These are phyloP conservation scores for Actinemys pallida DNA, from an alignment of 2,113 vertebrate species.

Conservation along the genomic window DNA sequence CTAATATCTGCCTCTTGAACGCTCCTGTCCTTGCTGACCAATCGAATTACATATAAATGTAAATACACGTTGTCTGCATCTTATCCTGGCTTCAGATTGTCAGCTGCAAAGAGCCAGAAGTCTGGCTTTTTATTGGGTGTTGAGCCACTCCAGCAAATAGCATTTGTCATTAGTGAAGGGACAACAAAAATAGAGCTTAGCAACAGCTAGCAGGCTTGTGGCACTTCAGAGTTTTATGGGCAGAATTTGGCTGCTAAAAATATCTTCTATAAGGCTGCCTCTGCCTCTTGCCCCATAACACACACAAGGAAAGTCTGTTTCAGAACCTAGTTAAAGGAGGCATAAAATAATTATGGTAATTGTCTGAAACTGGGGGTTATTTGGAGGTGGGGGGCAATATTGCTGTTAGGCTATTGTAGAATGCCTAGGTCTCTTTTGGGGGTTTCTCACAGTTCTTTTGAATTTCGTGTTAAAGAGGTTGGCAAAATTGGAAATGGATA, in stretches of 20 bases:
- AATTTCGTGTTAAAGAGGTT: background rate
- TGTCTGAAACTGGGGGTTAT: background rate
- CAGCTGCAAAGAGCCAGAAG: background rate
- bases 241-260: background rate
- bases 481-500: background rate
- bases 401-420: background rate
- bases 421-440: background rate
- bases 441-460: background rate
- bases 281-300: background rate
- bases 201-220: background rate
- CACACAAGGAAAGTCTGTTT: conserved; percentile 20
- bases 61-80: background rate
- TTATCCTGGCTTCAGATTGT: background rate
- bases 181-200: background rate
- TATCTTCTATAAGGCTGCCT: background rate
- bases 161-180: conserved; percentile 18
- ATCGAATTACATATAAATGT: background rate
- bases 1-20: background rate
- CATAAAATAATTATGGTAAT: background rate
- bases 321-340: background rate
- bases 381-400: background rate
- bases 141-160: background rate
- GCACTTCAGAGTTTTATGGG: conserved; percentile 29
- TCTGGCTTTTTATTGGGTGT: background rate
- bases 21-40: background rate